Evolutionary conservation across 2,888 invertebrate genomes (phyloP).

Genomic region (Sphaerophoria rueppellii): DNA sequence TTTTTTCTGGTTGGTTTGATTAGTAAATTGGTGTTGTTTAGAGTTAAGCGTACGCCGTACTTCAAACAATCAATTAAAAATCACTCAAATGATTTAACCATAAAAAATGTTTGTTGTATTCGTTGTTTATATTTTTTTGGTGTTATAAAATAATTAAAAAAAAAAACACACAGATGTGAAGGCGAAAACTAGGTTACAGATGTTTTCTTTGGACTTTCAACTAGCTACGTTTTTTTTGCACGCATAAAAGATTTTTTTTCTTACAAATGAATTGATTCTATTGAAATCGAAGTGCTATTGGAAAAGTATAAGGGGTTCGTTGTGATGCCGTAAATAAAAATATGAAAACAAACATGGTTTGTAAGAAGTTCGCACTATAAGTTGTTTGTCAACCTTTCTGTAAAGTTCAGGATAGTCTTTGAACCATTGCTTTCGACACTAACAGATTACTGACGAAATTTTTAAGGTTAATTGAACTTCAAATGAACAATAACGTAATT

Average conservation of each 20-base stretch:
- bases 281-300: neutral
- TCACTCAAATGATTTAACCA: conserved; percentile 57
- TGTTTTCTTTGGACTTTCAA: conserved; percentile 34
- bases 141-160: conserved; percentile 51
- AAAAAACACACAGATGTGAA: conserved; percentile 66
- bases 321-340: neutral
- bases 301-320: neutral
- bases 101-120: neutral
- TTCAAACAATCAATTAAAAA: conserved; percentile 64
- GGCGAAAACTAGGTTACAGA: conserved; percentile 62
- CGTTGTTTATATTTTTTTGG: conserved; percentile 13
- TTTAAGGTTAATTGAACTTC: too few species aligned
- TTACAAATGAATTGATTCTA: conserved; percentile 28
- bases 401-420: too few species aligned
- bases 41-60: conserved; percentile 12
- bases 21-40: conserved; percentile 12
- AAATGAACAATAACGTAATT: too few species aligned
- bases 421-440: too few species aligned
- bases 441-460: too few species aligned
- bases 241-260: conserved; percentile 26
- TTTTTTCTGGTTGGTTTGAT: neutral
- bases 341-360: too few species aligned
- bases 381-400: too few species aligned
- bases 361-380: too few species aligned
- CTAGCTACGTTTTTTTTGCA: conserved; percentile 20